Conservation (phyloP, 1,140 invertebrate species). For the Drosophila orosa region DNA sequence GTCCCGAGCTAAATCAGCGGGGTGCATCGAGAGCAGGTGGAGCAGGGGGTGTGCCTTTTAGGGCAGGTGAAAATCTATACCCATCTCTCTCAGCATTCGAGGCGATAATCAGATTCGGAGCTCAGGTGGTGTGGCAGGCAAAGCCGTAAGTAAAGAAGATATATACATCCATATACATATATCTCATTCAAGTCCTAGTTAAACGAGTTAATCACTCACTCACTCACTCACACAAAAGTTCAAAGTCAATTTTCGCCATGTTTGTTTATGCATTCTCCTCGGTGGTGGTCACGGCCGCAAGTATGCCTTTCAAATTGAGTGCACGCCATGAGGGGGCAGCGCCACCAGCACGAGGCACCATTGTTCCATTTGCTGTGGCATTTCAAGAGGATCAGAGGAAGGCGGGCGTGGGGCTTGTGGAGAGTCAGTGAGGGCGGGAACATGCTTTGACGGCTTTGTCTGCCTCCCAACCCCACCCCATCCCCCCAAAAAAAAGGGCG, state of each 20-base stretch:
- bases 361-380: slow-evolving; percentile 18
- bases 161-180: too few relatives aligned
- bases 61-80: slow-evolving; percentile 6
- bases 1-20: background rate
- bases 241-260: slow-evolving; percentile 11
- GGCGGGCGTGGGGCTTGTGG: too few relatives aligned
- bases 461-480: background rate
- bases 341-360: background rate
- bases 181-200: background rate
- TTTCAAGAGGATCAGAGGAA: too few relatives aligned
- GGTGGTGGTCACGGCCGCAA: background rate
- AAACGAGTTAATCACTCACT: background rate
- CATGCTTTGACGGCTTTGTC: slow-evolving; percentile 25
- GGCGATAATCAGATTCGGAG: slow-evolving; percentile 73
- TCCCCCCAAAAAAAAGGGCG: too few relatives aligned
- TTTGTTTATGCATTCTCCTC: slow-evolving; percentile 8
- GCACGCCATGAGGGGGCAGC: background rate
- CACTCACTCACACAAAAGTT: background rate
- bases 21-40: background rate
- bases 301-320: slow-evolving; percentile 26
- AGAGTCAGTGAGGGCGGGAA: slow-evolving; percentile 56
- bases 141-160: too few relatives aligned
- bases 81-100: slow-evolving; percentile 52
- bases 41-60: background rate
- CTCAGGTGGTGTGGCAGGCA: too few relatives aligned